Evolutionary conservation across 2,113 vertebrate species (phyloP).

Genomic region (Scomber scombrus): DNA sequence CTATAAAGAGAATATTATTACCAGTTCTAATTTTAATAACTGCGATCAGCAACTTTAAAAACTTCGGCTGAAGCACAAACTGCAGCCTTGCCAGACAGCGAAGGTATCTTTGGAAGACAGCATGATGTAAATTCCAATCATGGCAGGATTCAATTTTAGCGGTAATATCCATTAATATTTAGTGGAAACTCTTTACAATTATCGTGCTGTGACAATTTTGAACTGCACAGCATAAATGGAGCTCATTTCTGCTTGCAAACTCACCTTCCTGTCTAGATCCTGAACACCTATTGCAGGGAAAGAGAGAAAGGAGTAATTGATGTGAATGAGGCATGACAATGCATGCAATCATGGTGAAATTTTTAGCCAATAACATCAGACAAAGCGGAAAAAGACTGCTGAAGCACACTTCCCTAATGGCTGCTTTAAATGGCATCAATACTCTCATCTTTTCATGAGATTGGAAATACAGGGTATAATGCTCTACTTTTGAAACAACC

Average conservation of each 20-base stretch:
- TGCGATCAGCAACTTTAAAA: constrained; percentile 21
- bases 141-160: background rate
- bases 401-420: constrained; percentile 26
- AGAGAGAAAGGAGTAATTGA: constrained; percentile 21
- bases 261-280: background rate
- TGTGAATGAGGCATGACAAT: constrained; percentile 43
- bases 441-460: constrained; percentile 26
- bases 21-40: constrained; percentile 13
- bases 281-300: background rate
- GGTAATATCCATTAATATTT: constrained; percentile 18
- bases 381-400: constrained; percentile 17
- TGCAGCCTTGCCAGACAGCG: background rate
- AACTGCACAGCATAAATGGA: background rate
- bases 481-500: constrained; percentile 32
- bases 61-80: background rate
- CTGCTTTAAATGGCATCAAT: constrained; percentile 42
- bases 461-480: constrained; percentile 16
- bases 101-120: background rate
- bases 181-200: background rate
- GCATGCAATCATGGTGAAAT: constrained; percentile 32
- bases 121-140: background rate
- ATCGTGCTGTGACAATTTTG: background rate
- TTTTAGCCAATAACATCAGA: constrained; percentile 22
- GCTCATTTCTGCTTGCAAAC: background rate
- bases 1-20: constrained; percentile 13